These are phyloP conservation scores for Flexamia atlantica DNA, from an alignment of 2,888 invertebrate genomes.

Conservation along the genomic window DNA sequence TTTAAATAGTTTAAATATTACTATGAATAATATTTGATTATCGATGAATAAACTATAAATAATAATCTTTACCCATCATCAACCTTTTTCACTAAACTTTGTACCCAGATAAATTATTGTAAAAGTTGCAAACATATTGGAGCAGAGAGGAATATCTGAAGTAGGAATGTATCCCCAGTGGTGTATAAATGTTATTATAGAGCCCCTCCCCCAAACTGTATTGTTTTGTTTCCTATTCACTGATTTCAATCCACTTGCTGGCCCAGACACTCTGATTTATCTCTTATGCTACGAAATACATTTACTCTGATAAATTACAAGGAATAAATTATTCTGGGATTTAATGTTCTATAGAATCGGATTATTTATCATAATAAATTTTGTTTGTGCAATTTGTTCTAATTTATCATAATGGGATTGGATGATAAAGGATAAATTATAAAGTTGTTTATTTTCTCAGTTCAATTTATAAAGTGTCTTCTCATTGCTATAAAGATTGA, in stretches of 20 bases:
- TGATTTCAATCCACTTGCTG: constrained; percentile 61
- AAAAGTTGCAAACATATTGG: constrained; percentile 26
- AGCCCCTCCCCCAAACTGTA: constrained; percentile 39
- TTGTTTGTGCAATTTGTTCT: not conserved
- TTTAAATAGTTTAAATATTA: too few relatives aligned
- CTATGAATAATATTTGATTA: too few relatives aligned
- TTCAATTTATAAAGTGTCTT: too few relatives aligned
- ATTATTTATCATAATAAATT: constrained; percentile 16
- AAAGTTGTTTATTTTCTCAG: too few relatives aligned
- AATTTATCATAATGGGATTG: too few relatives aligned
- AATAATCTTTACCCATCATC: too few relatives aligned
- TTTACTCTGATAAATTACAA: constrained; percentile 46
- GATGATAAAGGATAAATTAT: too few relatives aligned
- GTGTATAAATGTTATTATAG: constrained; percentile 59
- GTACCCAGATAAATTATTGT: not conserved
- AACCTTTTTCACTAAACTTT: too few relatives aligned
- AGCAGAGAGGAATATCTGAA: constrained; percentile 41
- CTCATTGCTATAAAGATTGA: too few relatives aligned
- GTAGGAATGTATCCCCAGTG: constrained; percentile 57
- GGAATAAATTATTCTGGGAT: constrained; percentile 43
- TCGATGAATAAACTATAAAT: too few relatives aligned
- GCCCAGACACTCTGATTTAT: constrained; percentile 46
- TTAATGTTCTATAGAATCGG: constrained; percentile 19
- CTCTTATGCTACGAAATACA: constrained; percentile 47
- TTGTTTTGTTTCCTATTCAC: constrained; percentile 64